These are phyloP conservation scores for Unio pictorum DNA, from an alignment of 2,888 invertebrate species.

Conservation along the genomic window DNA sequence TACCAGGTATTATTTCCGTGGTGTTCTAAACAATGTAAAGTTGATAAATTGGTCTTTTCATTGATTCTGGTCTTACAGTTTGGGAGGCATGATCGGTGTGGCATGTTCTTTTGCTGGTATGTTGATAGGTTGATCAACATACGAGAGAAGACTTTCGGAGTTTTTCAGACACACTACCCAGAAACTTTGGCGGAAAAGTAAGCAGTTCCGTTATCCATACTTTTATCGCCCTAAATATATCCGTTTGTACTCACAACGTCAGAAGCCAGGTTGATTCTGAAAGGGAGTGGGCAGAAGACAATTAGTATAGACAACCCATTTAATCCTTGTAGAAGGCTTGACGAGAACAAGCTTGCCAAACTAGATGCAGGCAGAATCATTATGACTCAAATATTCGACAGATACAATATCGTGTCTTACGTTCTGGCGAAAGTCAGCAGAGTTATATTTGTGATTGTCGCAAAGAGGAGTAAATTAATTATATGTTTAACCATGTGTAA, in stretches of 20 bases:
- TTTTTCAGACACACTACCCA: conserved; percentile 53
- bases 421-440: conserved; percentile 31
- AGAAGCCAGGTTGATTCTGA: conserved; percentile 24
- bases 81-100: conserved; percentile 46
- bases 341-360: conserved; percentile 44
- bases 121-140: conserved; percentile 43
- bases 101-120: conserved; percentile 41
- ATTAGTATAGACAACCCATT: conserved; percentile 59
- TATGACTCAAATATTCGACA: conserved; percentile 37
- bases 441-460: conserved; percentile 29
- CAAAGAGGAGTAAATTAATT: conserved; percentile 28
- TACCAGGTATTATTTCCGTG: too few relatives aligned
- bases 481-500: too few relatives aligned
- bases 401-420: conserved; percentile 19
- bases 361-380: conserved; percentile 19
- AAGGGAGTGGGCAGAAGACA: conserved; percentile 52
- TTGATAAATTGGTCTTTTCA: too few relatives aligned
- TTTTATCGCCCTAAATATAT: conserved; percentile 47
- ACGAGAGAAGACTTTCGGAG: conserved; percentile 47
- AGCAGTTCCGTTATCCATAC: conserved; percentile 43
- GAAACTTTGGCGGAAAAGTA: conserved; percentile 49
- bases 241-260: conserved; percentile 50
- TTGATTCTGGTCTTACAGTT: conserved; percentile 15
- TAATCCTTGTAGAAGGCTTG: conserved; percentile 45
- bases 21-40: too few relatives aligned